Evolutionary conservation across 2,113 vertebrate genomes (phyloP).

Genomic region (Pungitius pungitius): DNA sequence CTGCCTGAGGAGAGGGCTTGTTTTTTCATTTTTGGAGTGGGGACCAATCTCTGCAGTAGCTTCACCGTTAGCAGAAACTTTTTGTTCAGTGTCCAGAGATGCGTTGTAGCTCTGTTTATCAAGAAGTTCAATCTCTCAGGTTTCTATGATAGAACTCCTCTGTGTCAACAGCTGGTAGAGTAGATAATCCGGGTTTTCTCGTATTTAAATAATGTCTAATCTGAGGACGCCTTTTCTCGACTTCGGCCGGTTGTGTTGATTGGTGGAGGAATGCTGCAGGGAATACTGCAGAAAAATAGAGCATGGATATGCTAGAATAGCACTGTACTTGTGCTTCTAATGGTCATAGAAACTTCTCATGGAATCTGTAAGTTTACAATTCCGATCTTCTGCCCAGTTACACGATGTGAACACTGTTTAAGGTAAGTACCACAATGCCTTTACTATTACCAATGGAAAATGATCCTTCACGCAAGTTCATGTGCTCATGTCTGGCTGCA

Average conservation of each 20-base stretch:
- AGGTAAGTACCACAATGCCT: constrained; percentile 14
- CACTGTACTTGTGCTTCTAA: background rate
- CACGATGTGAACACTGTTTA: background rate
- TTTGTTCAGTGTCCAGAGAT: background rate
- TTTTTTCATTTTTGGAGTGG: constrained; percentile 1
- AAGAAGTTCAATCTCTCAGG: background rate
- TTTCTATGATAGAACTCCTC: background rate
- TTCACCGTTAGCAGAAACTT: background rate
- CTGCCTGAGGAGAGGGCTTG: constrained; percentile 10
- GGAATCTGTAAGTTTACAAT: background rate
- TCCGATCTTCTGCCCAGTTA: background rate
- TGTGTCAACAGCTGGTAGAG: background rate
- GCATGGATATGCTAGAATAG: constrained; percentile 5
- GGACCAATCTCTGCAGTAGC: background rate
- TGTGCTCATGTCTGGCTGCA: background rate
- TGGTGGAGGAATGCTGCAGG: background rate
- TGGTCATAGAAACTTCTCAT: background rate
- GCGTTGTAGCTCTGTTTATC: background rate
- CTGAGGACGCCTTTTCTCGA: background rate
- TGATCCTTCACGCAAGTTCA: background rate
- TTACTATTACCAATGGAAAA: background rate
- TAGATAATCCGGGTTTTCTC: background rate
- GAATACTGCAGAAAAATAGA: constrained; percentile 27
- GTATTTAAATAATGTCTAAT: background rate
- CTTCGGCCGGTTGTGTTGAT: background rate